A percentile compares a stretch with the other conserved stretches of the same genome.
Conservation (phyloP, 2,113 vertebrate species). For the Neogobius melanostomus region DNA sequence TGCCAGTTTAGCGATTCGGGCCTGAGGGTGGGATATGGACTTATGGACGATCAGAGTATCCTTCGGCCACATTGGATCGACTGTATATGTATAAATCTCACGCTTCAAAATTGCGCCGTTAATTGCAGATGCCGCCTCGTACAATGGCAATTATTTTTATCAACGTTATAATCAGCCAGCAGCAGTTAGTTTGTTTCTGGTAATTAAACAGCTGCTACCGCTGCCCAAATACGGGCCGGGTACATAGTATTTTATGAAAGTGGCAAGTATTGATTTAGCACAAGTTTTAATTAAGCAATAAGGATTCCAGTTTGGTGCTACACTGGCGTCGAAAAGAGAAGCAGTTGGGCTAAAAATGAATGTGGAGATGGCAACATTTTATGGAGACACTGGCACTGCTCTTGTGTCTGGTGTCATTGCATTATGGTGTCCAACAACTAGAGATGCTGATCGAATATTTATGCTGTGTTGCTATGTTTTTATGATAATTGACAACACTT, state of each 20-base stretch:
- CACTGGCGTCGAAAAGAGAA: slow-evolving; percentile 22
- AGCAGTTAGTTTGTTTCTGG: slow-evolving; percentile 11
- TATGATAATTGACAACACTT: too few species aligned
- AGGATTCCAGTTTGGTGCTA: slow-evolving; percentile 21
- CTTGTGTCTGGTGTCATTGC: slow-evolving; percentile 59
- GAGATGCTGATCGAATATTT: too few species aligned
- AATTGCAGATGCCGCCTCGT: slow-evolving; percentile 28
- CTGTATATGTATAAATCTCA: background rate
- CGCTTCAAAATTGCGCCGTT: slow-evolving; percentile 4
- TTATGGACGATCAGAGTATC: background rate
- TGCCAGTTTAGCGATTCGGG: background rate
- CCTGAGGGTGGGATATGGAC: slow-evolving; percentile 1
- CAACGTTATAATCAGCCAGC: slow-evolving; percentile 20
- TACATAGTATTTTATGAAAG: slow-evolving; percentile 29
- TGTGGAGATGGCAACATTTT: slow-evolving; percentile 39
- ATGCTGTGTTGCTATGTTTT: too few species aligned
- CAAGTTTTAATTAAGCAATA: slow-evolving; percentile 48
- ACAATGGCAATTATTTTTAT: slow-evolving; percentile 36
- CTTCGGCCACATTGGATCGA: background rate
- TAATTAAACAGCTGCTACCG: slow-evolving; percentile 30
- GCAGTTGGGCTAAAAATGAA: slow-evolving; percentile 29
- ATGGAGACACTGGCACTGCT: slow-evolving; percentile 31
- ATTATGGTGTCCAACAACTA: slow-evolving; percentile 7
- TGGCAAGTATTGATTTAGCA: slow-evolving; percentile 30
- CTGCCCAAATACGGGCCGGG: slow-evolving; percentile 22